These are phyloP conservation scores for Manacus vitellinus DNA, from an alignment of 2,113 vertebrate genomes.

Conservation along the genomic window DNA sequence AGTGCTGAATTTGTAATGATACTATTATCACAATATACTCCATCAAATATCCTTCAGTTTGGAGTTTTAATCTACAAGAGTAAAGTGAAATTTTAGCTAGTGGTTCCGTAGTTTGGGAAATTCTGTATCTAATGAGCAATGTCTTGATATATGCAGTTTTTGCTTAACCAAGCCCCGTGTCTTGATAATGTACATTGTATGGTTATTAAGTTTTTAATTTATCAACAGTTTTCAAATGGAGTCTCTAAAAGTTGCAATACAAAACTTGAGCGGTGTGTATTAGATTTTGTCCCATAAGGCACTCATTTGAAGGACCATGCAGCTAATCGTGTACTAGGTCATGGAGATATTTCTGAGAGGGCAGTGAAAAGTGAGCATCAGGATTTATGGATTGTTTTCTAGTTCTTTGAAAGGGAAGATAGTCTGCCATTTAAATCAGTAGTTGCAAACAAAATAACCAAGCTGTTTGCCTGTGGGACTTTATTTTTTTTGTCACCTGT, in stretches of 20 bases:
- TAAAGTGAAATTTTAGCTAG: background rate
- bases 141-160: background rate
- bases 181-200: background rate
- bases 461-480: background rate
- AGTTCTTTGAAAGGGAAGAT: background rate
- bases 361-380: background rate
- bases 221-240: background rate
- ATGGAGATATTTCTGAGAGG: background rate
- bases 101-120: background rate
- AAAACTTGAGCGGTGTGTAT: background rate
- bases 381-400: background rate
- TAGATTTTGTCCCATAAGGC: background rate
- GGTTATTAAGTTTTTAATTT: background rate
- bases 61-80: background rate
- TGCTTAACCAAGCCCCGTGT: background rate
- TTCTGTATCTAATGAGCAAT: background rate
- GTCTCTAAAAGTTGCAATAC: background rate
- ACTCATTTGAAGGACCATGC: background rate
- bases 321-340: background rate
- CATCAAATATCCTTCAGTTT: background rate
- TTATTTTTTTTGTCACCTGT: background rate
- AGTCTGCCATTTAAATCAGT: background rate
- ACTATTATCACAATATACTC: background rate
- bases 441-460: background rate
- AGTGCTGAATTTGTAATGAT: background rate